Percentiles rank a stretch among this genome's conserved stretches.
These are phyloP conservation scores for Eunapius fragilis DNA, from an alignment of 37 sponge, comb jelly and placozoan species.

Conservation along the genomic window DNA sequence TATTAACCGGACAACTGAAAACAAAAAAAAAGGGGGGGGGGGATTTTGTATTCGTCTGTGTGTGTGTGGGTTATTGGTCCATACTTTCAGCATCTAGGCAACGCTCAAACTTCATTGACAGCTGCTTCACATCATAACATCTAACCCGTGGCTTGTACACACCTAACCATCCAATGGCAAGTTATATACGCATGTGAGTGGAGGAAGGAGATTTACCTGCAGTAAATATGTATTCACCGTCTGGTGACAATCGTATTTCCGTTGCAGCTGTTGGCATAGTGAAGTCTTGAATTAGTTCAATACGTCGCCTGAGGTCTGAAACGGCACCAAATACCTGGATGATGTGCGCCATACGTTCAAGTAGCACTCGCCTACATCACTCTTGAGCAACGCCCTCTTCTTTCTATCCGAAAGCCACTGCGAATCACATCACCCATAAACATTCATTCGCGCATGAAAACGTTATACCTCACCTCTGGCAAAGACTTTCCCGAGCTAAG, in stretches of 20 bases:
- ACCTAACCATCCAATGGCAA: slow-evolving; percentile 21
- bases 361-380: slow-evolving; percentile 66
- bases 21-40: background rate
- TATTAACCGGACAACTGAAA: slow-evolving; percentile 72
- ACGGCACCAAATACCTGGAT: background rate
- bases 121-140: slow-evolving; percentile 92
- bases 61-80: background rate
- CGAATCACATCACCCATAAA: background rate
- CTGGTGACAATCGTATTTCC: slow-evolving; percentile 60
- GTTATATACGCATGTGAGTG: too few relatives aligned
- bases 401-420: slow-evolving; percentile 93
- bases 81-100: slow-evolving; percentile 87
- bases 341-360: background rate
- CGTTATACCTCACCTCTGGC: slow-evolving; percentile 73
- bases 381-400: slow-evolving; percentile 78
- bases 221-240: slow-evolving; percentile 85
- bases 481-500: slow-evolving; percentile 86
- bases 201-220: slow-evolving; percentile 49
- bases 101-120: slow-evolving; percentile 98
- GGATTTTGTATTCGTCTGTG: too few relatives aligned
- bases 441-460: background rate
- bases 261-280: slow-evolving; percentile 87
- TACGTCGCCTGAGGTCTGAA: slow-evolving; percentile 73
- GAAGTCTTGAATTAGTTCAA: slow-evolving; percentile 96
- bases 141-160: slow-evolving; percentile 87